phyloP scores from a whole-genome alignment of 2,113 vertebrate species.

The Nothobranchius kuhntae region DNA sequence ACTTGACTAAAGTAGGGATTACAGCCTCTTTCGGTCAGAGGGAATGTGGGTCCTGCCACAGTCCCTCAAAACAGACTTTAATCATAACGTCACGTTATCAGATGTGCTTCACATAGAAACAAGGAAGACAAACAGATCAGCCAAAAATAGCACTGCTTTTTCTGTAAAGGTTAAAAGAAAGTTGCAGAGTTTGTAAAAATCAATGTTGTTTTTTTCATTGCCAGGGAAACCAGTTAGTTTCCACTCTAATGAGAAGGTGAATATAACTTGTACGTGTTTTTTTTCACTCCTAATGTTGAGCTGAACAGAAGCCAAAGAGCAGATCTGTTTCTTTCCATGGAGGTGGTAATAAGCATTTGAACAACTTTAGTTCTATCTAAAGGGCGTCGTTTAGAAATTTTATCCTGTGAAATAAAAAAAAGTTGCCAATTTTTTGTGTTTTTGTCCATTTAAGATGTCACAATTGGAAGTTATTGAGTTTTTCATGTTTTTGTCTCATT shows the following conservation, averaged over 20 bases:
- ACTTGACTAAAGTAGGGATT: constrained; percentile 25
- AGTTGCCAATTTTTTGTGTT: background rate
- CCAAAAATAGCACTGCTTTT: constrained; percentile 22
- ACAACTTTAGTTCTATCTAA: background rate
- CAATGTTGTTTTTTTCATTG: background rate
- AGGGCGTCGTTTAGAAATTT: constrained; percentile 1
- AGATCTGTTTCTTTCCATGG: constrained; percentile 11
- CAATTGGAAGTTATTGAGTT: too few species aligned
- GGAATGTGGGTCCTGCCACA: constrained; percentile 19
- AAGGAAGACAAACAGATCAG: constrained; percentile 39
- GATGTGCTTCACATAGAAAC: constrained; percentile 40
- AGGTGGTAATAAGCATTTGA: constrained; percentile 2
- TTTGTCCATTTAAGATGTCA: background rate
- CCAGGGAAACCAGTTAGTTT: background rate
- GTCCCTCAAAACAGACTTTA: constrained; percentile 26
- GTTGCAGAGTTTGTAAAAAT: too few species aligned
- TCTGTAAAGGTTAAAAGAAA: too few species aligned
- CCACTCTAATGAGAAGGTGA: constrained; percentile 5
- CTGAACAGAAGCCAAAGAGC: constrained; percentile 14
- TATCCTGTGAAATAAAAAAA: background rate
- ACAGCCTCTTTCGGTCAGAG: constrained; percentile 28
- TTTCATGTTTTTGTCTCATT: too few species aligned
- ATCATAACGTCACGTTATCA: constrained; percentile 7
- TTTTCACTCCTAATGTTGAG: constrained; percentile 49
- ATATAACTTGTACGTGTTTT: background rate